Evolutionary conservation across 1,140 invertebrate species (phyloP), one percentile per base, ranked within the genome.

Genomic region (Drosophila tani): DNA sequence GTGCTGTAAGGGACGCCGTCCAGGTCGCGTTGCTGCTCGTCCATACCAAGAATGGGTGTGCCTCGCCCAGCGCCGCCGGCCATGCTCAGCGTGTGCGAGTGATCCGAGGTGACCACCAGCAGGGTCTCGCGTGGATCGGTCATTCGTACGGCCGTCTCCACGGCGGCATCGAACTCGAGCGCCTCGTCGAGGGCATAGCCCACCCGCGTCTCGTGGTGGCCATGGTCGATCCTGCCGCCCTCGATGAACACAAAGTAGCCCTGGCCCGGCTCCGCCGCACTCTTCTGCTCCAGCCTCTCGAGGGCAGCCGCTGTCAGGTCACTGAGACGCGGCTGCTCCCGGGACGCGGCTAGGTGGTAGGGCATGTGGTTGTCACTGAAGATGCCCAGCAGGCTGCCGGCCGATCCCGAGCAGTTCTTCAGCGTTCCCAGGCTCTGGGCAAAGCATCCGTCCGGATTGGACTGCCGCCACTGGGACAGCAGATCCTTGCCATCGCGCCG

Each of bases 221-320:
- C 96, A 67, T 95, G 94, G 92, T 97, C 96, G 63, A 97, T 97
- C 74, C 95, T 93, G 2, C 96, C 96, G 62, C 94, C 95, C 93
- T 95, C 95, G 17, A 95, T 94, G 64, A 95, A 94, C 4, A 95
- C 84, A 56, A 95, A 94, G 63, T 92, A 95, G 14, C 97, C 97
- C 8, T 96, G 94, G 0, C 51, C 53, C n/a, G 8, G 29, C 11
- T 70, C 24, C n/a, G 46, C 46, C 1, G 5, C 58, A 82, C 2
- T 97, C 47, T 29, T 51, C 12, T 32, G 56, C 38, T 63, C 43
- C 59, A 93, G 4, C 96, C 24, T 93, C 70, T 95, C 93, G 12
- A 98, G 95, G 1, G 97, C 96, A 32, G 94, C 94, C 70, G 94
- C 92, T 2, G 96, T 96, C 96, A 98, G 97, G 82, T 97, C 96